Conservation (phyloP, 2,113 vertebrate species). For the Sebastes schlegelii region DNA sequence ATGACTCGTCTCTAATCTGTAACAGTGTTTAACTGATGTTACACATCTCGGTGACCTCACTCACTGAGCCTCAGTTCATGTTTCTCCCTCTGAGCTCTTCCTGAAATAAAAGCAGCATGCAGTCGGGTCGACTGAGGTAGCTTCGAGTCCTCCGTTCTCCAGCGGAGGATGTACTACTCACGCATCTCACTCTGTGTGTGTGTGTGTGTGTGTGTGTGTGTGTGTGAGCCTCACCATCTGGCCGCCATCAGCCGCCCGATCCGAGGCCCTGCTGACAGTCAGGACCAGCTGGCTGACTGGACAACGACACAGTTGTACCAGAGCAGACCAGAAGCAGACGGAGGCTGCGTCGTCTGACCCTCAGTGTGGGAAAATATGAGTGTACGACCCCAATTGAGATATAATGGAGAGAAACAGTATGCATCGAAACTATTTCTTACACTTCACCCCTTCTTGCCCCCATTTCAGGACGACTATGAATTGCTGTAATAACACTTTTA, state of each 20-base stretch:
- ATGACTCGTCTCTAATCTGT: slow-evolving; percentile 34
- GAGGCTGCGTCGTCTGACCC: slow-evolving; percentile 23
- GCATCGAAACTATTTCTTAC: background rate
- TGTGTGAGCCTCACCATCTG: slow-evolving; percentile 64
- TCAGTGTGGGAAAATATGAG: slow-evolving; percentile 44
- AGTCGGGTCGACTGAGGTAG: slow-evolving; percentile 67
- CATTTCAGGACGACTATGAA: background rate
- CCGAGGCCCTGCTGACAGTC: slow-evolving; percentile 58
- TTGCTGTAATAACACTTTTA: background rate
- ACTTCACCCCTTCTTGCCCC: background rate
- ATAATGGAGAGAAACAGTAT: too few relatives aligned
- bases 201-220: slow-evolving; percentile 32
- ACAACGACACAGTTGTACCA: slow-evolving; percentile 47
- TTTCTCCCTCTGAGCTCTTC: slow-evolving; percentile 59
- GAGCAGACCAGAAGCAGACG: slow-evolving; percentile 53
- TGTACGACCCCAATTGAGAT: background rate
- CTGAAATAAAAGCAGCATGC: slow-evolving; percentile 60
- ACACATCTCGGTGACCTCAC: slow-evolving; percentile 46
- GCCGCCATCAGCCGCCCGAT: slow-evolving; percentile 51
- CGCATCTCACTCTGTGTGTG: slow-evolving; percentile 39
- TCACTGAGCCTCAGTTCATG: slow-evolving; percentile 31
- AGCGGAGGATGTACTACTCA: slow-evolving; percentile 45
- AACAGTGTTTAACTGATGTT: slow-evolving; percentile 38
- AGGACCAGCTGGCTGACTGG: slow-evolving; percentile 74
- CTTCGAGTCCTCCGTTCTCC: slow-evolving; percentile 16